Evolutionary conservation across 2,113 vertebrate species (phyloP).

Genomic region (Anarrhichthys ocellatus): DNA sequence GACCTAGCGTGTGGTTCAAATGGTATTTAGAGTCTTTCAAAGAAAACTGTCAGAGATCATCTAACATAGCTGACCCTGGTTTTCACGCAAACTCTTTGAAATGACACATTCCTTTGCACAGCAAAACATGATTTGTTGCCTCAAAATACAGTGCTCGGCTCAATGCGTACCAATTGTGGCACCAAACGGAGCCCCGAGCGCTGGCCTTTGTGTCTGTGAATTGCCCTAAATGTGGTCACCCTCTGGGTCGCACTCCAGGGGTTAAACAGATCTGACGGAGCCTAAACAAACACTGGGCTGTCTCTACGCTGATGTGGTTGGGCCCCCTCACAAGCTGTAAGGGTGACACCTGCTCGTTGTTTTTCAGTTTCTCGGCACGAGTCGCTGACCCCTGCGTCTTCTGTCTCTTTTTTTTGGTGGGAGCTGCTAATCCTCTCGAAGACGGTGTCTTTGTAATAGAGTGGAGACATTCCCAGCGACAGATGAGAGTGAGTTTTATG

Average conservation of each 20-base stretch:
- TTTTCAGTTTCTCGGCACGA: slow-evolving; percentile 42
- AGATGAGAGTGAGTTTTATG: slow-evolving; percentile 64
- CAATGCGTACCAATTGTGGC: slow-evolving; percentile 56
- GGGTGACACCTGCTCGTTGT: slow-evolving; percentile 62
- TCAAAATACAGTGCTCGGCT: slow-evolving; percentile 56
- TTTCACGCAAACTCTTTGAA: slow-evolving; percentile 64
- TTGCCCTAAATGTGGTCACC: slow-evolving; percentile 40
- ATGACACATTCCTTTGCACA: slow-evolving; percentile 66
- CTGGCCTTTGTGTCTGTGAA: slow-evolving; percentile 56
- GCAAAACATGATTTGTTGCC: slow-evolving; percentile 68
- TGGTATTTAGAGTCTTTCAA: slow-evolving; percentile 50
- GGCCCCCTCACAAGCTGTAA: slow-evolving; percentile 52
- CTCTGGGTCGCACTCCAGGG: slow-evolving; percentile 42
- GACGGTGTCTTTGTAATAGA: slow-evolving; percentile 71
- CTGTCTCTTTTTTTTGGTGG: slow-evolving; percentile 46
- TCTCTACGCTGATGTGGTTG: slow-evolving; percentile 46
- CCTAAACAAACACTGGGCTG: slow-evolving; percentile 68
- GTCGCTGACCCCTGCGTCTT: slow-evolving; percentile 54
- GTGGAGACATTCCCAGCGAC: slow-evolving; percentile 54
- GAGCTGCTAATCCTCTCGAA: slow-evolving; percentile 65
- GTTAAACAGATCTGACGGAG: slow-evolving; percentile 56
- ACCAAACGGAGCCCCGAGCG: slow-evolving; percentile 46
- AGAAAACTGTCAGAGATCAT: slow-evolving; percentile 45
- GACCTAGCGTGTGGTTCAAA: slow-evolving; percentile 14
- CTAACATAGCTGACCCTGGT: slow-evolving; percentile 36